Conservation (phyloP, 1,140 invertebrate species). For the Oryctes rhinoceros region DNA sequence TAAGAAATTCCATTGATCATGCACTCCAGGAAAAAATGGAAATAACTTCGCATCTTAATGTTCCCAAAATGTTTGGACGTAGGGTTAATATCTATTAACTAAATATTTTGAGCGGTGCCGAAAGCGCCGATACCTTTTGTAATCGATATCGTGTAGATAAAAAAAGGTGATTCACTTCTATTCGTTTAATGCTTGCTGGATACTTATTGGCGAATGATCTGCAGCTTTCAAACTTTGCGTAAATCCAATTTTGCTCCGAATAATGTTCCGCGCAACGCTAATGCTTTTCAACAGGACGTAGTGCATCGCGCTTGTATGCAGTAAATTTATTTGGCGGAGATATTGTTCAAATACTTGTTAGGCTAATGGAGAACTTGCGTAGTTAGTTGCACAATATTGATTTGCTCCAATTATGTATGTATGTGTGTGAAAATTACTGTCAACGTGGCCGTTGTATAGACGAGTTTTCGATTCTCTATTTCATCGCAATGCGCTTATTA, state of each 20-base stretch:
- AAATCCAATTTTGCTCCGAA: background rate
- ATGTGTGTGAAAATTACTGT: background rate
- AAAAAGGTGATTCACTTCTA: no score
- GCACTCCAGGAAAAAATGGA: no score
- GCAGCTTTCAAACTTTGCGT: background rate
- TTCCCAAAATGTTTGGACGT: no score
- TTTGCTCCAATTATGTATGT: background rate
- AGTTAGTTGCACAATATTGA: background rate
- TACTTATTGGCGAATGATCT: background rate
- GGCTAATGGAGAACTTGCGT: background rate
- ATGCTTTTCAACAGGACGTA: background rate
- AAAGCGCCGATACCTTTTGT: no score
- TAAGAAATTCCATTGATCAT: no score
- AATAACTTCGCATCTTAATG: no score
- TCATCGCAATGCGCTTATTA: background rate
- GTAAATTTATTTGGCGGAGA: background rate
- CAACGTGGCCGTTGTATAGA: background rate
- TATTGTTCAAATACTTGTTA: background rate
- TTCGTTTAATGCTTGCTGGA: background rate
- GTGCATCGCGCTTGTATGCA: background rate
- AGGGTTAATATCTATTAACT: no score
- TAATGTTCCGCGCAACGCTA: background rate
- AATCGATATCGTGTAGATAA: no score
- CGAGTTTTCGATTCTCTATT: background rate
- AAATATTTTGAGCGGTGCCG: no score